phyloP scores from a whole-genome alignment of 37 sponge, comb jelly and placozoan species.

The Aplysina aerophoba region DNA sequence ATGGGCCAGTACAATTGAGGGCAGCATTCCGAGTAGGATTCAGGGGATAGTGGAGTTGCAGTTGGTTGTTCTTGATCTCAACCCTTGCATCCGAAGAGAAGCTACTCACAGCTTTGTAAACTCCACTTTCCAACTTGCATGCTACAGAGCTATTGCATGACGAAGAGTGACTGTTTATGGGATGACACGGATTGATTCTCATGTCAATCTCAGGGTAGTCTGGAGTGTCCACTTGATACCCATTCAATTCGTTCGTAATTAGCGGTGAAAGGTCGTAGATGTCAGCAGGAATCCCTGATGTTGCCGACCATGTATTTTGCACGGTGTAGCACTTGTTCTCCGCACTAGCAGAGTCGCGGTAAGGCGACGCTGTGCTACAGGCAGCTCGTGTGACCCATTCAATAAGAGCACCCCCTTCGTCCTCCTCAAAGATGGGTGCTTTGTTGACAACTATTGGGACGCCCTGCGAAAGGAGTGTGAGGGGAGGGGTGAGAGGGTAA shows the following conservation, averaged over 20 bases:
- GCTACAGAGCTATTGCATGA: background rate
- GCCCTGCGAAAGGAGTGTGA: constrained; percentile 42
- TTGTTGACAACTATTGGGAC: constrained; percentile 55
- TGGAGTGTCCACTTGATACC: constrained; percentile 41
- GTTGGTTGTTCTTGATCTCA: constrained; percentile 20
- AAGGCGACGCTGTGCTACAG: constrained; percentile 33
- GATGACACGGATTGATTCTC: constrained; percentile 54
- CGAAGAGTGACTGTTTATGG: constrained; percentile 2
- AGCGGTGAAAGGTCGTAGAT: constrained; percentile 59
- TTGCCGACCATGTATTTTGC: constrained; percentile 12
- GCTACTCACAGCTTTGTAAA: background rate
- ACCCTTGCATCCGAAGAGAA: background rate
- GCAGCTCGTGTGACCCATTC: constrained; percentile 76
- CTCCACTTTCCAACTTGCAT: background rate
- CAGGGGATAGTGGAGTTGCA: constrained; percentile 33
- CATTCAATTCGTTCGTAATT: constrained; percentile 28
- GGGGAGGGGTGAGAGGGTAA: background rate
- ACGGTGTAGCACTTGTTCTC: constrained; percentile 77
- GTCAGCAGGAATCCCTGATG: constrained; percentile 52
- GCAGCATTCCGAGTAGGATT: background rate
- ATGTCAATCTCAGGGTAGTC: constrained; percentile 29
- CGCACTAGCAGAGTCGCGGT: background rate
- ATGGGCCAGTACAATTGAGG: background rate
- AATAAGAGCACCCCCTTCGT: constrained; percentile 32
- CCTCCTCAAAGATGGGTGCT: constrained; percentile 29